Evolutionary conservation across 1,140 invertebrate species (phyloP).

Genomic region (Drosophila subobscura): DNA sequence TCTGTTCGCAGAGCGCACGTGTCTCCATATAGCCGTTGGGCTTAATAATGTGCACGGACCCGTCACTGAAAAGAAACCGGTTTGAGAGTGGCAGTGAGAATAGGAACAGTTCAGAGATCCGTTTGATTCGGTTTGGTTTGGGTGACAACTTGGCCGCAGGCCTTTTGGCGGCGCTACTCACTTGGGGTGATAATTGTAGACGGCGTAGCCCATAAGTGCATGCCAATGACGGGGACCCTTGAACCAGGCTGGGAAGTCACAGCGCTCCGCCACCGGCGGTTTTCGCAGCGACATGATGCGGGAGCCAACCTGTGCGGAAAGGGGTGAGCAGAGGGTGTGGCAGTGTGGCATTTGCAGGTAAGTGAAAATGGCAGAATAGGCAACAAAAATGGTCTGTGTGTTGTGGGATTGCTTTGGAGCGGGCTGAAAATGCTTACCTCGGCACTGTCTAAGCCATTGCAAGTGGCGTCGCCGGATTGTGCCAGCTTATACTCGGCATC

Average conservation of each 20-base stretch:
- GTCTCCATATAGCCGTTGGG: conserved; percentile 83
- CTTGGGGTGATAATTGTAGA: conserved; percentile 83
- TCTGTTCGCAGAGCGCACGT: conserved; percentile 83
- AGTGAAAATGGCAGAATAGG: conserved; percentile 44
- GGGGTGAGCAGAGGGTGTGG: conserved; percentile 8
- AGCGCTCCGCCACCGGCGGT: conserved; percentile 80
- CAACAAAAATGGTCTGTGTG: background rate
- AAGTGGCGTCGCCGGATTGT: conserved; percentile 94
- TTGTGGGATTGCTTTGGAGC: background rate
- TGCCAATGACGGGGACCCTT: conserved; percentile 83
- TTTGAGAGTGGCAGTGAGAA: background rate
- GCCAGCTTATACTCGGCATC: conserved; percentile 90
- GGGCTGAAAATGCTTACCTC: conserved; percentile 71
- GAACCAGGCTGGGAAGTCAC: conserved; percentile 83
- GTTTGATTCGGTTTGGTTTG: conserved; percentile 49
- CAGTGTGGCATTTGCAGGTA: conserved; percentile 22
- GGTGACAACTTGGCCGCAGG: conserved; percentile 60
- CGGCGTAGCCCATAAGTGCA: conserved; percentile 81
- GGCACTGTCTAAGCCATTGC: conserved; percentile 92
- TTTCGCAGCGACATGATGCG: conserved; percentile 83
- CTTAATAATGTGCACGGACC: conserved; percentile 83
- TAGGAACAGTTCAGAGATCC: conserved; percentile 8
- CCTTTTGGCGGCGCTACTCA: conserved; percentile 64
- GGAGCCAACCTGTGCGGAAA: conserved; percentile 74
- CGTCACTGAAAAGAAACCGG: conserved; percentile 66